A percentile compares a stretch with the other conserved stretches of the same genome.
Conservation (phyloP, 2,888 invertebrate genomes). For the Cosmia trapezina region DNA sequence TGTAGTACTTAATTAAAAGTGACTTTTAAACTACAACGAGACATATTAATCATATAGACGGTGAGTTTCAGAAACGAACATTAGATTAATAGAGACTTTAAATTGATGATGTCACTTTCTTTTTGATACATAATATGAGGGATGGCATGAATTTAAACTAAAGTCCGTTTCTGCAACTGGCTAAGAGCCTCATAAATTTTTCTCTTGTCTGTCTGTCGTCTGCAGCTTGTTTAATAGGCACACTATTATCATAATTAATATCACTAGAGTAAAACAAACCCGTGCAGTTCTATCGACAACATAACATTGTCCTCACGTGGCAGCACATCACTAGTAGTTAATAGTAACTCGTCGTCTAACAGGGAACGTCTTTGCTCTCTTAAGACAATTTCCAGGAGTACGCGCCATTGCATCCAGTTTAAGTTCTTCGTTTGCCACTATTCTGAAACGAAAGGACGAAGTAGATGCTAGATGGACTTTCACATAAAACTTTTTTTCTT, state of each 20-base stretch:
- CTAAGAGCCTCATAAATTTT: too few species aligned
- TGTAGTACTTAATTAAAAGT: too few species aligned
- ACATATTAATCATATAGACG: too few species aligned
- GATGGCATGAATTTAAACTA: too few species aligned
- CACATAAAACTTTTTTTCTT: neutral
- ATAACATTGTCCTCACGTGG: neutral
- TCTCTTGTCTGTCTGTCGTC: too few species aligned
- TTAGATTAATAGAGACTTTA: too few species aligned
- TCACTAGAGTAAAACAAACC: neutral
- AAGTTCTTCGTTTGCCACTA: slow-evolving; percentile 68
- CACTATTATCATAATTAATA: neutral
- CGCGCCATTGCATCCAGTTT: slow-evolving; percentile 84
- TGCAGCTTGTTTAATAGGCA: too few species aligned
- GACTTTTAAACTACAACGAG: too few species aligned
- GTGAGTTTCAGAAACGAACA: too few species aligned
- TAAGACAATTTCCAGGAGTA: slow-evolving; percentile 85
- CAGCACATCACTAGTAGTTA: slow-evolving; percentile 80
- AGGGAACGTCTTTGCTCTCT: slow-evolving; percentile 84
- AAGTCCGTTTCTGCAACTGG: too few species aligned
- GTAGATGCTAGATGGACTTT: slow-evolving; percentile 30
- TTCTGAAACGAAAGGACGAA: slow-evolving; percentile 63
- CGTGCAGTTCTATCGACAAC: slow-evolving; percentile 34
- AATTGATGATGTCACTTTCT: too few species aligned
- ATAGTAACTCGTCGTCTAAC: slow-evolving; percentile 83
- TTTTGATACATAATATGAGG: too few species aligned